Evolutionary conservation across 2,888 invertebrate species (phyloP).

Genomic region (Caenorhabditis sp.): DNA sequence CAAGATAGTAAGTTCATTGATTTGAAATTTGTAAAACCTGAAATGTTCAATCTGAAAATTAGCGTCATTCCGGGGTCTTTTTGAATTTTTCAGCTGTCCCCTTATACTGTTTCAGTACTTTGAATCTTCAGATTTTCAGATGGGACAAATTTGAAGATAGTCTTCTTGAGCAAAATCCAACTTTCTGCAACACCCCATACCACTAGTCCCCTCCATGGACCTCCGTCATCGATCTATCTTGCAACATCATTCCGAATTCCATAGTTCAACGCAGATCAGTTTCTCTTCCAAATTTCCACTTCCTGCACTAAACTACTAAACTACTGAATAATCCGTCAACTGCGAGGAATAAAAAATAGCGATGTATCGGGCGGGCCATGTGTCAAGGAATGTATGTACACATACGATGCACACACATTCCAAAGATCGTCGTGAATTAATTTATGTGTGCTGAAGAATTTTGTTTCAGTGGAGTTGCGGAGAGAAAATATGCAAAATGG

Average conservation of each 20-base stretch:
- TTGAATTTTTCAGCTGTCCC: no score
- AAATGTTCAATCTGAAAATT: no score
- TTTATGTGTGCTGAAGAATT: conserved; percentile 11
- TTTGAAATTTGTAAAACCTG: no score
- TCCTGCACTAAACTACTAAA: conserved; percentile 45
- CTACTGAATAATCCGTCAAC: conserved; percentile 40
- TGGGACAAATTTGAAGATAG: no score
- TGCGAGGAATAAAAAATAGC: conserved; percentile 35
- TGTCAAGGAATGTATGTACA: conserved; percentile 36
- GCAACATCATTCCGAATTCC: conserved; percentile 7
- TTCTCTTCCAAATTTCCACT: conserved; percentile 30
- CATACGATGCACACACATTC: conserved; percentile 6
- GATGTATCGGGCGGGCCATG: conserved; percentile 23
- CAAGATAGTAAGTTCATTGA: neutral
- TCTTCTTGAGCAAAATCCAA: no score
- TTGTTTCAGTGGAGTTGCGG: neutral
- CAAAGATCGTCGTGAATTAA: neutral
- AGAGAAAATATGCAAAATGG: conserved; percentile 9
- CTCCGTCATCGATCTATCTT: conserved; percentile 8
- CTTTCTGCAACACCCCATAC: neutral
- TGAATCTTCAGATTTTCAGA: no score
- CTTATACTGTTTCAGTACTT: no score
- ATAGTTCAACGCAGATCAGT: conserved; percentile 12
- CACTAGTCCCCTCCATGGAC: neutral
- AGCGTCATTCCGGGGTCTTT: no score